Percentiles rank a stretch among this genome's conserved stretches.
Conservation (phyloP, 2,888 invertebrate genomes). For the Diplolepis rosae region DNA sequence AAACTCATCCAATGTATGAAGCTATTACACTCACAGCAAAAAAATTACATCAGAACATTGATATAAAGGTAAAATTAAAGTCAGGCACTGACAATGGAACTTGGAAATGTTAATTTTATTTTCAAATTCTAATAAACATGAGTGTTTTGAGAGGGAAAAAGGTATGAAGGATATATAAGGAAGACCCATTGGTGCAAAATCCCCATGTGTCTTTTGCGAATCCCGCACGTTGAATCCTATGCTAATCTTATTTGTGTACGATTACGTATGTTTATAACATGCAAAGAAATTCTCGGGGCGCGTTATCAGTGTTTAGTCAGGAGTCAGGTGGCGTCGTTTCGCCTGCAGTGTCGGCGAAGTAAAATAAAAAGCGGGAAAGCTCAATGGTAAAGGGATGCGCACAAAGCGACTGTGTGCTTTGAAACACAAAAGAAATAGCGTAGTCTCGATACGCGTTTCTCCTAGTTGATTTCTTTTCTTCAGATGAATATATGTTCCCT, state of each 20-base stretch:
- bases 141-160: not conserved
- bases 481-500: constrained; percentile 31
- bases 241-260: constrained; percentile 74
- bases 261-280: constrained; percentile 74
- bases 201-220: constrained; percentile 55
- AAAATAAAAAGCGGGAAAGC: constrained; percentile 48
- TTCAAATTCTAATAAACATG: not conserved
- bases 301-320: constrained; percentile 74
- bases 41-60: not conserved
- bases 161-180: not conserved
- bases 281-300: constrained; percentile 70
- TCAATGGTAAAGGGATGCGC: constrained; percentile 43
- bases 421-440: not conserved
- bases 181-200: constrained; percentile 45
- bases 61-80: no score
- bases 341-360: constrained; percentile 54
- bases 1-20: not conserved
- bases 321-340: constrained; percentile 60
- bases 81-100: not conserved
- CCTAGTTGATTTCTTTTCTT: constrained; percentile 4
- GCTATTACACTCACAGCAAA: not conserved
- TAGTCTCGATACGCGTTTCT: not conserved
- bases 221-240: constrained; percentile 64
- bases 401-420: constrained; percentile 32
- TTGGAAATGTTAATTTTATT: not conserved